These are phyloP conservation scores for Enoplolaimus lenunculus DNA, from an alignment of 2,888 invertebrate genomes.

Conservation along the genomic window DNA sequence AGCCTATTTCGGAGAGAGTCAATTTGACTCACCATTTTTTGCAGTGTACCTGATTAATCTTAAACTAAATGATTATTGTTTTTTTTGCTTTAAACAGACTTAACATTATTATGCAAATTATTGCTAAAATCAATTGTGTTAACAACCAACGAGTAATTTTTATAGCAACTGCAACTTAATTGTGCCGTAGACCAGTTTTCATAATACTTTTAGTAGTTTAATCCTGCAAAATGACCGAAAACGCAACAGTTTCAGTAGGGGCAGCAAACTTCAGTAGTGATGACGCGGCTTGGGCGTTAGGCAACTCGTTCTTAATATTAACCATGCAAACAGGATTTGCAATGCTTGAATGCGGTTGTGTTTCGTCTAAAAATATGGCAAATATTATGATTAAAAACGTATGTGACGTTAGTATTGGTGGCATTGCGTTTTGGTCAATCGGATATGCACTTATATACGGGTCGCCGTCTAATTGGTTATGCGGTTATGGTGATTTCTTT, in stretches of 20 bases:
- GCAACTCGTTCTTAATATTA: constrained; percentile 71
- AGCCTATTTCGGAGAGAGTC: too few species aligned
- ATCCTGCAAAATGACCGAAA: too few species aligned
- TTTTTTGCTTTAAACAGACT: too few species aligned
- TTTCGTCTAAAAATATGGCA: constrained; percentile 64
- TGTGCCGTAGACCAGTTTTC: too few species aligned
- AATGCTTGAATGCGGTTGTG: constrained; percentile 79
- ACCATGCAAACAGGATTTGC: constrained; percentile 74
- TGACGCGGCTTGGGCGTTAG: constrained; percentile 74
- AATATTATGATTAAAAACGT: constrained; percentile 94
- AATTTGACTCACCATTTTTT: too few species aligned
- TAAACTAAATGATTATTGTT: too few species aligned
- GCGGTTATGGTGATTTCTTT: constrained; percentile 68
- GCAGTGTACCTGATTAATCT: too few species aligned
- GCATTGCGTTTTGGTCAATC: constrained; percentile 78
- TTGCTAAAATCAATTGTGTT: too few species aligned
- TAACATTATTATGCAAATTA: too few species aligned
- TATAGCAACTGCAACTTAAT: too few species aligned
- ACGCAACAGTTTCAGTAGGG: not conserved
- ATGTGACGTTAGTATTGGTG: constrained; percentile 77
- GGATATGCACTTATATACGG: constrained; percentile 81
- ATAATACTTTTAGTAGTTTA: too few species aligned
- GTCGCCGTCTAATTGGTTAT: constrained; percentile 54
- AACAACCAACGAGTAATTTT: too few species aligned
- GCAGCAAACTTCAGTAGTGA: constrained; percentile 47